Conservation (phyloP, 2,113 vertebrate genomes). For the Actinemys pallida region DNA sequence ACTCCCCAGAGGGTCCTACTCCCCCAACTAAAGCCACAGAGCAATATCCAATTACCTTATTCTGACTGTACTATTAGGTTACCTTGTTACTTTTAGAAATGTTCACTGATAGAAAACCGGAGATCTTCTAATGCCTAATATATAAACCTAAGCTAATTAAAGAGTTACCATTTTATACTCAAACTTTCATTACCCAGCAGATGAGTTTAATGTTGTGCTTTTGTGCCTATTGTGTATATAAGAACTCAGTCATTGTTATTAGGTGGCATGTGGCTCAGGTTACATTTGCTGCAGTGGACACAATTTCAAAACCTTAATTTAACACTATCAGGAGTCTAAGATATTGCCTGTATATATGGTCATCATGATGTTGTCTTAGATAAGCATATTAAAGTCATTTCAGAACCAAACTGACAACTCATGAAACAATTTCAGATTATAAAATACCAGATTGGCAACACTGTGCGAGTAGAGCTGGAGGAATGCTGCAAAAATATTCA, state of each 20-base stretch:
- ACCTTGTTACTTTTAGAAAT: not conserved
- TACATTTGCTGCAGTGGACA: not conserved
- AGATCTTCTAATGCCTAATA: not conserved
- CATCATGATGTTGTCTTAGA: not conserved
- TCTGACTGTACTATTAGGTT: fast-evolving
- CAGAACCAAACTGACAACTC: slow-evolving; percentile 1
- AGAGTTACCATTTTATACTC: not conserved
- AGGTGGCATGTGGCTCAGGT: not conserved
- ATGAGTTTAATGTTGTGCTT: not conserved
- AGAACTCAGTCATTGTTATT: not conserved
- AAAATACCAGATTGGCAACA: not conserved
- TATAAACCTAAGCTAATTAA: not conserved
- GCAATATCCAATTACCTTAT: not conserved
- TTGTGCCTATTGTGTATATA: not conserved
- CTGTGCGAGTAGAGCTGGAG: not conserved
- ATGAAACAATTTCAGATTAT: slow-evolving; percentile 31
- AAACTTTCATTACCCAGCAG: not conserved
- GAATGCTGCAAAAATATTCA: not conserved
- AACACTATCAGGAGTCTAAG: not conserved
- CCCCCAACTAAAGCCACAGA: not conserved
- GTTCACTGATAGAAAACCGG: not conserved
- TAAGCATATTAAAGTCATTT: slow-evolving; percentile 27
- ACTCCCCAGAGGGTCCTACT: not conserved
- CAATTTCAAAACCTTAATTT: slow-evolving; percentile 29
- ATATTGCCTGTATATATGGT: slow-evolving; percentile 10